Percentiles rank a stretch among this genome's conserved stretches.
These are phyloP conservation scores for Wasmannia auropunctata DNA, from an alignment of 1,140 invertebrate species.

Conservation along the genomic window DNA sequence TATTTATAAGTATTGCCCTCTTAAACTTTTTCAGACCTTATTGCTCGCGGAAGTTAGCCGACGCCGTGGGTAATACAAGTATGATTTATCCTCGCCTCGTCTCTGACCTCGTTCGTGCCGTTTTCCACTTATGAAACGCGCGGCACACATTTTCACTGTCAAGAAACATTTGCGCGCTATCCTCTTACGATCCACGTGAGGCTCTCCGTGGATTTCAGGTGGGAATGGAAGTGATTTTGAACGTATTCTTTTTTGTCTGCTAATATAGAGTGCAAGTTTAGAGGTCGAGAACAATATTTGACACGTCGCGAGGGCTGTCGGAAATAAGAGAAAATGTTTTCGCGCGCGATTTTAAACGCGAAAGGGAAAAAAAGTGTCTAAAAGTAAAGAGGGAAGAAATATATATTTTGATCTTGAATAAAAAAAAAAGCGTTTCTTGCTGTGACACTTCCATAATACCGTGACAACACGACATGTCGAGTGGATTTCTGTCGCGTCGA, in stretches of 20 bases:
- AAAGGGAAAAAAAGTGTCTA: background rate
- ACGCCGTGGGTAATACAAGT: conserved; percentile 36
- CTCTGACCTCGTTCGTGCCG: conserved; percentile 27
- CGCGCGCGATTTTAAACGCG: background rate
- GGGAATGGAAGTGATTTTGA: background rate
- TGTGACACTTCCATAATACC: background rate
- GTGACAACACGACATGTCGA: background rate
- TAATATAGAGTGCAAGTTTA: background rate
- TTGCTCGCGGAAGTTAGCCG: conserved; percentile 50
- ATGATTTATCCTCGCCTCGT: conserved; percentile 49
- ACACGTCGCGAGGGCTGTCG: background rate
- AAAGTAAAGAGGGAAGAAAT: background rate
- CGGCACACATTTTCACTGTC: conserved; percentile 18
- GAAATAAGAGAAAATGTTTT: background rate
- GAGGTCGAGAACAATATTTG: background rate
- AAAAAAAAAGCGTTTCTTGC: background rate
- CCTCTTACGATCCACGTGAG: background rate
- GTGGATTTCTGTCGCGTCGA: conserved; percentile 32
- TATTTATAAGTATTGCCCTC: conserved; percentile 66
- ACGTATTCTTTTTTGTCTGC: background rate
- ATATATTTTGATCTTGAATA: background rate
- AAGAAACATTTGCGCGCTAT: background rate
- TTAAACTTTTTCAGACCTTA: conserved; percentile 50
- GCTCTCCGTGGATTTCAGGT: background rate
- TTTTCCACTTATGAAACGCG: conserved; percentile 18